phyloP scores from a whole-genome alignment of 1,140 invertebrate genomes.

The Calliphora vicina region DNA sequence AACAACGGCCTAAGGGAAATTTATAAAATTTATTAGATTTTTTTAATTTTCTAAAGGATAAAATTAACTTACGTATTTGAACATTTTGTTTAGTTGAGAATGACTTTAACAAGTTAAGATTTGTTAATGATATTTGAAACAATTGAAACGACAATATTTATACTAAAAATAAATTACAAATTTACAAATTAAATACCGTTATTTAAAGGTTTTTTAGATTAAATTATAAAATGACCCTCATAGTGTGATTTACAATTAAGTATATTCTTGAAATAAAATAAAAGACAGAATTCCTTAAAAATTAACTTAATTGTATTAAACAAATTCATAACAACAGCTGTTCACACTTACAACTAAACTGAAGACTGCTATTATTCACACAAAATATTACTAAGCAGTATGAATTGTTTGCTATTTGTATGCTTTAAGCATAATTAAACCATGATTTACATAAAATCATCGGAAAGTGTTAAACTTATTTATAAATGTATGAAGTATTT shows the following conservation, averaged over 20 bases:
- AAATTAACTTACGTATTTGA: slow-evolving; percentile 39
- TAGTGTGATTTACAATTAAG: not conserved
- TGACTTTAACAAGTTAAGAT: not conserved
- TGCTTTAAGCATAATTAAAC: too few species aligned
- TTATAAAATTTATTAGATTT: not conserved
- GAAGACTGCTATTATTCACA: too few species aligned
- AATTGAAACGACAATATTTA: not conserved
- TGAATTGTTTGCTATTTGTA: too few species aligned
- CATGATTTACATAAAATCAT: too few species aligned
- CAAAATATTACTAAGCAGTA: too few species aligned
- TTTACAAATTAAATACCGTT: too few species aligned
- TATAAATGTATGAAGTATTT: too few species aligned
- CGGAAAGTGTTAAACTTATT: too few species aligned
- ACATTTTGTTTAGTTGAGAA: slow-evolving; percentile 29
- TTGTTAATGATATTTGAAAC: not conserved
- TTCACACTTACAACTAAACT: too few species aligned
- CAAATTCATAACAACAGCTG: too few species aligned
- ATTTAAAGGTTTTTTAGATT: too few species aligned
- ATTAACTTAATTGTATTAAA: not conserved
- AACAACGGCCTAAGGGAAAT: slow-evolving; percentile 36
- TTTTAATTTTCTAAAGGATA: not conserved
- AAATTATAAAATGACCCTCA: not conserved
- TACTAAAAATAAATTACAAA: not conserved
- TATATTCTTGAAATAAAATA: not conserved
- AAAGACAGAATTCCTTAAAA: not conserved